Percentiles rank a stretch among this genome's conserved stretches.
Conservation (phyloP, 2,888 invertebrate genomes). For the Phorcus lineatus region DNA sequence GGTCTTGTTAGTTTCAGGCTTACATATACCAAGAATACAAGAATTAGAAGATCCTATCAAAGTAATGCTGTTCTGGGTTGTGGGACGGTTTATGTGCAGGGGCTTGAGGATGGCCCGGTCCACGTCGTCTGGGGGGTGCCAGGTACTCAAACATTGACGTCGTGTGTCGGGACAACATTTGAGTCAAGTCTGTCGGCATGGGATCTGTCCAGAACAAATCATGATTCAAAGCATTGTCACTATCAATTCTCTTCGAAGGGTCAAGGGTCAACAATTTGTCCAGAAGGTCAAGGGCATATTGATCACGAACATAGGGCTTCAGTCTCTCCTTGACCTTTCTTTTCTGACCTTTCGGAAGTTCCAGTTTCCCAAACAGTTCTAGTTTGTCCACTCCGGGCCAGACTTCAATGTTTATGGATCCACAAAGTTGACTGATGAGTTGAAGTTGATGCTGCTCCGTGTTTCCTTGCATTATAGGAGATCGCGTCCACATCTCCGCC, state of each 20-base stretch:
- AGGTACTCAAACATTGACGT: slow-evolving; percentile 97
- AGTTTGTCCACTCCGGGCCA: slow-evolving; percentile 93
- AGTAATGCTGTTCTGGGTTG: slow-evolving; percentile 66
- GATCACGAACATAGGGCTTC: slow-evolving; percentile 91
- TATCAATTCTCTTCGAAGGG: slow-evolving; percentile 90
- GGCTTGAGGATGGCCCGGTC: slow-evolving; percentile 70
- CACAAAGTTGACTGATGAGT: slow-evolving; percentile 95
- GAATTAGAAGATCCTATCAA: slow-evolving; percentile 68
- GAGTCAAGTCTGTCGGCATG: slow-evolving; percentile 83
- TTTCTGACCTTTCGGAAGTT: slow-evolving; percentile 71
- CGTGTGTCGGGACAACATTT: slow-evolving; percentile 92
- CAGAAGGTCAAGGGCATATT: slow-evolving; percentile 93
- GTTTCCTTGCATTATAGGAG: slow-evolving; percentile 85
- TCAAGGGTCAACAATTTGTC: slow-evolving; percentile 94
- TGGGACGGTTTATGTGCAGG: slow-evolving; percentile 36
- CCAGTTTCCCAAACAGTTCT: slow-evolving; percentile 83
- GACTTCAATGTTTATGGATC: slow-evolving; percentile 92
- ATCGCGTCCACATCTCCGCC: slow-evolving; percentile 99
- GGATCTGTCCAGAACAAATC: slow-evolving; percentile 99
- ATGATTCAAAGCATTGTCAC: slow-evolving; percentile 95
- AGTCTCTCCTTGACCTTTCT: slow-evolving; percentile 78
- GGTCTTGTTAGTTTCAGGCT: too few relatives aligned
- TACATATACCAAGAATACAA: not conserved
- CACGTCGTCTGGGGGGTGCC: slow-evolving; percentile 84
- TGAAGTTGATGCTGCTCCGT: slow-evolving; percentile 96